Conservation (phyloP, 2,797 vertebrate genomes). For the Spinus olivaceus region DNA sequence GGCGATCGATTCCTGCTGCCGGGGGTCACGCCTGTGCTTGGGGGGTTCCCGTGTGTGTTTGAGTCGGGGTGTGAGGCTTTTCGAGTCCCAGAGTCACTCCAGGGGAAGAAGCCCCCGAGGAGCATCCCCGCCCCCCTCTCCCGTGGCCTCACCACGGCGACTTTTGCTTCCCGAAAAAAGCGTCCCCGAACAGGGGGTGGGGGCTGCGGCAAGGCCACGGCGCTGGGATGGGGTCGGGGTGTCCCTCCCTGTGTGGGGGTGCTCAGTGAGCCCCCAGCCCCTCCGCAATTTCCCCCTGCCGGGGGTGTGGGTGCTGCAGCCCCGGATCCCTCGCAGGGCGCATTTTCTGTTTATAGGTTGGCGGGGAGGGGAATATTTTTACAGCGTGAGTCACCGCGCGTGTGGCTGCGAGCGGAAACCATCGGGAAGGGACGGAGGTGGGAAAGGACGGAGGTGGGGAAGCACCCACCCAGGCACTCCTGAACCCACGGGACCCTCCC, state of each 20-base stretch:
- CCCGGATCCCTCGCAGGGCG: not conserved
- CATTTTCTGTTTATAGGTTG: not conserved
- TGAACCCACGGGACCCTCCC: accelerated
- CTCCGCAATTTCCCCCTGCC: not conserved
- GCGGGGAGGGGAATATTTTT: conserved; percentile 11
- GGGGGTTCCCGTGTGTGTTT: accelerated
- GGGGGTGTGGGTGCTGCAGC: not conserved
- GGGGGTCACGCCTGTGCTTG: not conserved
- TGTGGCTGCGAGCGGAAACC: not conserved
- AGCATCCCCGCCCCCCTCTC: not conserved
- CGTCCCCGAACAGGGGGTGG: not conserved
- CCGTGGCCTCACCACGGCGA: accelerated
- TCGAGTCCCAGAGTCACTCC: not conserved
- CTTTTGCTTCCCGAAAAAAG: not conserved
- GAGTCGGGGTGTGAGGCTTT: not conserved
- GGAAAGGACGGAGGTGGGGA: not conserved
- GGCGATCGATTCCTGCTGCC: accelerated
- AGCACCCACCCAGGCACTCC: not conserved
- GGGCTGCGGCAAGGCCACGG: accelerated
- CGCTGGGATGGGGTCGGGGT: not conserved
- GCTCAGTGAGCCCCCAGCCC: not conserved
- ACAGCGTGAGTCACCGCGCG: not conserved
- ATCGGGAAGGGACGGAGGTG: not conserved
- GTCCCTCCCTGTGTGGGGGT: accelerated
- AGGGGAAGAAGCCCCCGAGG: not conserved